These are phyloP conservation scores for Melanotaenia trifasciata DNA, from an alignment of 2,797 vertebrate genomes.

Conservation along the genomic window DNA sequence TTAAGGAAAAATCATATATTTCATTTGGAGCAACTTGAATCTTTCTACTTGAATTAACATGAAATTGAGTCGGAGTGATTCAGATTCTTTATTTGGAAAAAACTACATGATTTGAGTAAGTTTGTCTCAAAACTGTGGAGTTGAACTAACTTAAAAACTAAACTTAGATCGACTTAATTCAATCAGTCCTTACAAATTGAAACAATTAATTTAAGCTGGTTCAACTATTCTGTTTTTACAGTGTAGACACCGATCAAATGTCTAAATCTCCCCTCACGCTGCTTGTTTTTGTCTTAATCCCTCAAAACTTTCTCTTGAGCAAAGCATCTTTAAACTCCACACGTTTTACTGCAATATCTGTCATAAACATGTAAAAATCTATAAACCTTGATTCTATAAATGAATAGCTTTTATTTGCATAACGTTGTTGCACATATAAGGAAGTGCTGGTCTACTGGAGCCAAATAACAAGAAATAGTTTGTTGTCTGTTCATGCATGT, in stretches of 20 bases:
- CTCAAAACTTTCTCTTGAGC: constrained; percentile 17
- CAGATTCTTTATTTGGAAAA: too few species aligned
- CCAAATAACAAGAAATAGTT: constrained; percentile 32
- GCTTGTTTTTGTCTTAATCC: constrained; percentile 3
- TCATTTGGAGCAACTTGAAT: too few species aligned
- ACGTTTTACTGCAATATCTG: not conserved
- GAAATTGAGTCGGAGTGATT: too few species aligned
- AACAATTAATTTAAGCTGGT: too few species aligned
- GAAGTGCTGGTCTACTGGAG: constrained; percentile 43
- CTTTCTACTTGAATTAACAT: too few species aligned
- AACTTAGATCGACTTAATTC: too few species aligned
- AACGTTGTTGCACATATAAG: constrained; percentile 13
- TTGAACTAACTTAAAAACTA: too few species aligned
- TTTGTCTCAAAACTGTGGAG: too few species aligned
- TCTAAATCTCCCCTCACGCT: constrained; percentile 14
- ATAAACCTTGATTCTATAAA: not conserved
- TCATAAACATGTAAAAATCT: not conserved
- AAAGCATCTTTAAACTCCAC: not conserved
- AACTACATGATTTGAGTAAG: too few species aligned
- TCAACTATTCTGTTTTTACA: too few species aligned
- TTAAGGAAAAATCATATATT: too few species aligned
- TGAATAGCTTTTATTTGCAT: not conserved
- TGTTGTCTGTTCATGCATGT: constrained; percentile 37
- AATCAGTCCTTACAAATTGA: too few species aligned
- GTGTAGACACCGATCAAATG: not conserved